phyloP scores from a whole-genome alignment of 2,113 vertebrate species.

The Oryzias curvinotus region DNA sequence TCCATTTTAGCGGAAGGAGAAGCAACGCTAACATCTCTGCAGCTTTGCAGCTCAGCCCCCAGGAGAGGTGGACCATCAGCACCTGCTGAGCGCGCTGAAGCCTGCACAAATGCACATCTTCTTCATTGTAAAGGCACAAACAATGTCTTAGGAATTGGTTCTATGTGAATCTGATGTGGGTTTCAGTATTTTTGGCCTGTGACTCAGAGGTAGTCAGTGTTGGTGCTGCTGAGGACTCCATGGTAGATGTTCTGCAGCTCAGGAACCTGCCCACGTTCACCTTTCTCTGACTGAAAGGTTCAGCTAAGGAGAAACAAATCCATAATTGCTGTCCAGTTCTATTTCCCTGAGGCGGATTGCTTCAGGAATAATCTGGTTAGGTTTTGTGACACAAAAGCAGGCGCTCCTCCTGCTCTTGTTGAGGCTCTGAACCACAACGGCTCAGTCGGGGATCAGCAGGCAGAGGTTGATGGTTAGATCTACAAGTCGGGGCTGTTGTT shows the following conservation, averaged over 20 bases:
- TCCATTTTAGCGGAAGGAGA: background rate
- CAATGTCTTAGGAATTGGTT: background rate
- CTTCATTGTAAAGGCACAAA: background rate
- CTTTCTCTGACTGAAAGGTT: conserved; percentile 64
- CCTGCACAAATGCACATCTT: background rate
- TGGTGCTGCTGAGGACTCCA: conserved; percentile 5
- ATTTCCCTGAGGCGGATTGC: conserved; percentile 73
- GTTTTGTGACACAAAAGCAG: too few relatives aligned
- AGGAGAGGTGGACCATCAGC: conserved; percentile 35
- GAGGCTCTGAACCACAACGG: too few relatives aligned
- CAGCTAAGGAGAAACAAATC: conserved; percentile 54
- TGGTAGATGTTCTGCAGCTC: conserved; percentile 32
- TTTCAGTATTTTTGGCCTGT: conserved; percentile 11
- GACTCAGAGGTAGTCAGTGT: conserved; percentile 51
- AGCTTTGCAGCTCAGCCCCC: conserved; percentile 17
- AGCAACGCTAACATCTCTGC: background rate
- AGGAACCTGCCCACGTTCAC: conserved; percentile 36
- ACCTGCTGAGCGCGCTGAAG: conserved; percentile 14
- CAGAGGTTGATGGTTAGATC: too few relatives aligned
- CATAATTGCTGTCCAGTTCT: conserved; percentile 74
- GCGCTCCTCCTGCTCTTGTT: too few relatives aligned
- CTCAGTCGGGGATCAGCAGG: too few relatives aligned
- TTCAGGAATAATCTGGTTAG: conserved; percentile 67
- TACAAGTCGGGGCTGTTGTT: too few relatives aligned
- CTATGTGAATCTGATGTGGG: conserved; percentile 11